Base-by-base conservation (phyloP, 2,888 invertebrate species). In the Tetragnatha montana region DNA sequence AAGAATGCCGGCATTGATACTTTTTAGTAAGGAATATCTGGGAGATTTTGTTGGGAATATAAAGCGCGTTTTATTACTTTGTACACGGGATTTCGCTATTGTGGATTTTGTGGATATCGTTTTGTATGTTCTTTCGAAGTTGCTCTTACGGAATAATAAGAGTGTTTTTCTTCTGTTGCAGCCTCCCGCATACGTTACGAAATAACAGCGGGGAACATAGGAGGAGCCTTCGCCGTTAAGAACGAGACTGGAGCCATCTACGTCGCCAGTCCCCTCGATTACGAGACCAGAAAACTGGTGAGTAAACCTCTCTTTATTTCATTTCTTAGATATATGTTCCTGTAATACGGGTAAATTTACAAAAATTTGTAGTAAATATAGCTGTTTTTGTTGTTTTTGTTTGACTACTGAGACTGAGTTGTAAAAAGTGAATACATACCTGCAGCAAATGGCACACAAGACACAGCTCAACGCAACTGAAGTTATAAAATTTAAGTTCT, bases 131-230 rank as follows among this genome's bases (percentile, higher is more conserved):
- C 0, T 76, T 49, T 76, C 49, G 10, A 35, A 47, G 49, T 75
- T 49, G 8, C 74, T 14, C 50, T 19, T 19, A 19, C 73, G 21
- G 12, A 19, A 22, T 22, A 73, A n/a, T 19, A 73, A 69, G 14
- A 22, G 21, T 75, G 22, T 69, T 70, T 19, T 49, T 73, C 47
- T 87, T 69, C 88, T 60, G 60, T 95, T 95, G 91, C 95, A 98
- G 98, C 98, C 94, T 98, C 98, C 95, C 97, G 97, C 96, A 98
- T 99, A 96, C 97, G 98, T 95, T 99, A 99, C 95, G 98, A 98
- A 96, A 98, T 99, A 95, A 98, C 98, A 94, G 97, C 97, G 96
- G 98, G 98, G 95, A 99, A 99, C 96, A 96, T 98, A 95, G 98
- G 98, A 92, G 98, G 98, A 93, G 98, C 98, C 75, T 98, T 98